These are phyloP conservation scores for Hydropsyche betteni DNA, from an alignment of 2,888 invertebrate species.

Conservation along the genomic window DNA sequence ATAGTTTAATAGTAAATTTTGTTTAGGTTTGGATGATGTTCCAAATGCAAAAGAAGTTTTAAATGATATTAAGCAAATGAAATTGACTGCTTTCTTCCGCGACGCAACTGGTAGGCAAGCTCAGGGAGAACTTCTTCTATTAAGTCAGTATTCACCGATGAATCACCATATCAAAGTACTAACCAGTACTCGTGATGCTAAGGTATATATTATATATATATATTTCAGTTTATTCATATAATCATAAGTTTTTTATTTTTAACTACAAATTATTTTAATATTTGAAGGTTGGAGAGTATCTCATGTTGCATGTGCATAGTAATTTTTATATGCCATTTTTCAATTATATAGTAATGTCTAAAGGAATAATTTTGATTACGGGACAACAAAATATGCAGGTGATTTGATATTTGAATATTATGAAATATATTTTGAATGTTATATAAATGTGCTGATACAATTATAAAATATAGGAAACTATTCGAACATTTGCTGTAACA, in stretches of 20 bases:
- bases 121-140: constrained; percentile 73
- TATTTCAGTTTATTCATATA: neutral
- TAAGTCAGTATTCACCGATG: constrained; percentile 83
- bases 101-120: constrained; percentile 76
- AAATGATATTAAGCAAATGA: constrained; percentile 73
- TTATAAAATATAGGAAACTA: constrained; percentile 63
- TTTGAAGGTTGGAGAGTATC: constrained; percentile 87
- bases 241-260: constrained; percentile 20
- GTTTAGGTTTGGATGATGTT: constrained; percentile 65
- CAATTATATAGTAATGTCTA: constrained; percentile 91
- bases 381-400: constrained; percentile 86
- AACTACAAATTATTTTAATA: constrained; percentile 44
- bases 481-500: constrained; percentile 83
- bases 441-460: neutral
- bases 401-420: neutral
- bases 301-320: constrained; percentile 92
- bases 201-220: no score
- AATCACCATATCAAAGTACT: constrained; percentile 85
- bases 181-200: constrained; percentile 83
- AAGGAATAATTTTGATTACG: constrained; percentile 86
- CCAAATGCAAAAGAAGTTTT: constrained; percentile 70
- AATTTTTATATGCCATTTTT: constrained; percentile 90
- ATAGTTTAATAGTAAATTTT: neutral
- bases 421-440: neutral
- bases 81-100: constrained; percentile 73